These are phyloP conservation scores for Drosophila mauritiana DNA, from an alignment of 1,140 invertebrate species.

Conservation along the genomic window DNA sequence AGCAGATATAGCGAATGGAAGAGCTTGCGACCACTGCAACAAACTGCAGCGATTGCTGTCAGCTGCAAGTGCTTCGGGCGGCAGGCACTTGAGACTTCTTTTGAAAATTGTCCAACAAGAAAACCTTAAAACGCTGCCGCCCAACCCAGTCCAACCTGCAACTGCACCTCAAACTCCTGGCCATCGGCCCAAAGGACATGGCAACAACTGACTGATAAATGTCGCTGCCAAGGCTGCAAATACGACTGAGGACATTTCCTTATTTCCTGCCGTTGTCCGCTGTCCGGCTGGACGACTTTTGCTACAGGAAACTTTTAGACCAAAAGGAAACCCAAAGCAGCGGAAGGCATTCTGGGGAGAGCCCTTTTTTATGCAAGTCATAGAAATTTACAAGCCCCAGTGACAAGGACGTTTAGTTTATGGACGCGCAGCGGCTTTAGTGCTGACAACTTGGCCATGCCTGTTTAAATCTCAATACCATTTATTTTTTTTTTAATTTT, in stretches of 20 bases:
- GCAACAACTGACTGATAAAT: constrained; percentile 80
- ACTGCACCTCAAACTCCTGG: constrained; percentile 20
- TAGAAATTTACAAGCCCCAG: constrained; percentile 80
- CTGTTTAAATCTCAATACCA: not conserved
- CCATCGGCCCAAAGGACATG: constrained; percentile 53
- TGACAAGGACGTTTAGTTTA: constrained; percentile 79
- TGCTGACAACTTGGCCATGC: constrained; percentile 20
- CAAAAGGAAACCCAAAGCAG: constrained; percentile 73
- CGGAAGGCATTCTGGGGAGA: constrained; percentile 69
- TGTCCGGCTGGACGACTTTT: constrained; percentile 43
- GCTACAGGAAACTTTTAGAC: constrained; percentile 76
- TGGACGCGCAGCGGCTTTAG: constrained; percentile 28
- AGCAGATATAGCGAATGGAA: constrained; percentile 15
- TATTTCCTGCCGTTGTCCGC: constrained; percentile 67
- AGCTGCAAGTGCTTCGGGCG: constrained; percentile 48
- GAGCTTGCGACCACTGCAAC: constrained; percentile 55
- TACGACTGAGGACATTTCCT: constrained; percentile 78
- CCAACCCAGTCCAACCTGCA: not conserved
- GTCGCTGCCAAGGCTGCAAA: constrained; percentile 77
- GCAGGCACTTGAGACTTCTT: constrained; percentile 73
- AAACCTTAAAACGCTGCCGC: constrained; percentile 3
- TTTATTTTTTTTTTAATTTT: not conserved
- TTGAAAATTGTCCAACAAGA: constrained; percentile 76
- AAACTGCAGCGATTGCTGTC: constrained; percentile 58
- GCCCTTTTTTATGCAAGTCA: constrained; percentile 80